phyloP scores from a whole-genome alignment of 2,888 invertebrate genomes.

The Cryptophagus acutangulus region DNA sequence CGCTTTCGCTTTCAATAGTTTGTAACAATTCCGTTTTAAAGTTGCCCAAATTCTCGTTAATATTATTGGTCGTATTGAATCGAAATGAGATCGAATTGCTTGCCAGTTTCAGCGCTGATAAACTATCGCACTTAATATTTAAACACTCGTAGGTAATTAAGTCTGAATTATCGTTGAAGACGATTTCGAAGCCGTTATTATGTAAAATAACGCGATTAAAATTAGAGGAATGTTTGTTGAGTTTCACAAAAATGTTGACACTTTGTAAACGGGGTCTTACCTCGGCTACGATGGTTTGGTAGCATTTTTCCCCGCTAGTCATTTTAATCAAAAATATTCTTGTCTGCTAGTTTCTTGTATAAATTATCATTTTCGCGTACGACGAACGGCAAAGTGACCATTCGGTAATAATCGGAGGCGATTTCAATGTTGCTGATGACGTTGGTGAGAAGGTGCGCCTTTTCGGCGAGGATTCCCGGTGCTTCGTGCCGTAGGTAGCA shows the following conservation, averaged over 20 bases:
- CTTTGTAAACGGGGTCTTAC: conserved; percentile 56
- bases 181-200: conserved; percentile 28
- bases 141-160: conserved; percentile 27
- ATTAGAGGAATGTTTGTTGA: conserved; percentile 22
- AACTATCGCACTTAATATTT: conserved; percentile 35
- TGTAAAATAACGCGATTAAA: conserved; percentile 29
- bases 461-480: conserved; percentile 78
- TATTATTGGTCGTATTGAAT: conserved; percentile 34
- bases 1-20: conserved; percentile 17
- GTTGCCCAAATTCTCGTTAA: conserved; percentile 30
- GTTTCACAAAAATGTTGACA: conserved; percentile 52
- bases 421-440: conserved; percentile 89
- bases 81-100: conserved; percentile 40
- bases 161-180: conserved; percentile 22
- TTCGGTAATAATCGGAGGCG: conserved; percentile 76
- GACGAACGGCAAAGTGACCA: conserved; percentile 74
- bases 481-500: conserved; percentile 74
- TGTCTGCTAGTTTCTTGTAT: conserved; percentile 59
- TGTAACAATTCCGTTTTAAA: conserved; percentile 39
- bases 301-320: conserved; percentile 22
- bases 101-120: conserved; percentile 37
- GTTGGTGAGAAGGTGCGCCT: conserved; percentile 79
- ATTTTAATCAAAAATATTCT: conserved; percentile 48
- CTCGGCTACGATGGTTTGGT: conserved; percentile 56
- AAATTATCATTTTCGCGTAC: conserved; percentile 72